Evolutionary conservation across 2,113 vertebrate genomes (phyloP).

Genomic region (Trematomus loennbergii): DNA sequence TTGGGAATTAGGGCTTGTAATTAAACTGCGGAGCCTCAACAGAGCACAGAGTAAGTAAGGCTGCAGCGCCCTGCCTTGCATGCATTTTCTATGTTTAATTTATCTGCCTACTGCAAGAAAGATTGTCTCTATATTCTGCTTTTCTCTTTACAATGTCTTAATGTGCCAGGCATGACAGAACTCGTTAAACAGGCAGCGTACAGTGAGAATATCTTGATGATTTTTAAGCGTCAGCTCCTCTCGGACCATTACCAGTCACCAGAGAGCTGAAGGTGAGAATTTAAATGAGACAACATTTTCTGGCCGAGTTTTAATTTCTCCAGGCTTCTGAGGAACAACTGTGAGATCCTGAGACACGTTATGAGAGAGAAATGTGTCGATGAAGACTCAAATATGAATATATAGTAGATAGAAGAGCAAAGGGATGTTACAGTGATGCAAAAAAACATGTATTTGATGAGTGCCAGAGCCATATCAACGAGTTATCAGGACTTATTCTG

Average conservation of each 20-base stretch:
- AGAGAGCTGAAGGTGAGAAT: conserved; percentile 76
- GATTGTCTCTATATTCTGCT: conserved; percentile 6
- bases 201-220: conserved; percentile 19
- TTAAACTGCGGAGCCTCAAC: conserved; percentile 70
- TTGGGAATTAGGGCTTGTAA: conserved; percentile 78
- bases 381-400: conserved; percentile 1
- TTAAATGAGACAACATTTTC: conserved; percentile 68
- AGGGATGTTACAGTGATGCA: not conserved
- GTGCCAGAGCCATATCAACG: not conserved
- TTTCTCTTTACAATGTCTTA: not conserved
- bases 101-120: conserved; percentile 39
- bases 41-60: conserved; percentile 87
- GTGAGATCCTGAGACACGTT: not conserved
- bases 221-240: conserved; percentile 69
- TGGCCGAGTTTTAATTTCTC: conserved; percentile 52
- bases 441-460: not conserved
- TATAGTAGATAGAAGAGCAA: not conserved
- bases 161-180: conserved; percentile 8
- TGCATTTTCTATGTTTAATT: conserved; percentile 68
- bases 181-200: not conserved
- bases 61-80: conserved; percentile 65
- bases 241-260: conserved; percentile 68
- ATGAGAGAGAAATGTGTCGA: not conserved
- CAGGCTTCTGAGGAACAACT: conserved; percentile 4
- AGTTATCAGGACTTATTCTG: not conserved